phyloP scores from a whole-genome alignment of 2,888 invertebrate species.

The Drosophila birchii region DNA sequence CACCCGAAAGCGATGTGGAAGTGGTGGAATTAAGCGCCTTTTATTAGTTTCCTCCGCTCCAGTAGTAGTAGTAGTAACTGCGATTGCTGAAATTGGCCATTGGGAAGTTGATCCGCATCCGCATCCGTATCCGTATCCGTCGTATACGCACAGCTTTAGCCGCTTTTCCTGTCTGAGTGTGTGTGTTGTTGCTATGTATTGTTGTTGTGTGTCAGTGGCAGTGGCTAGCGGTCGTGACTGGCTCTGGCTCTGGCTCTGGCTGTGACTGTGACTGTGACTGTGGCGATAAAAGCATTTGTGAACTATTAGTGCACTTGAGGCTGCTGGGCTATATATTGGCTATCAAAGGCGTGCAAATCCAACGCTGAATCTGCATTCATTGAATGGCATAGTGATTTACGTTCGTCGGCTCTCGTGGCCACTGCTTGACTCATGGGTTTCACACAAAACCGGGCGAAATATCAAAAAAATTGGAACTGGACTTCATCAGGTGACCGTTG shows the following conservation, averaged over 20 bases:
- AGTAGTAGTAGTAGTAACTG: constrained; percentile 7
- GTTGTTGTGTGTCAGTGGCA: constrained; percentile 53
- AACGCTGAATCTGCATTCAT: constrained; percentile 12
- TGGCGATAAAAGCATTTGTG: constrained; percentile 19
- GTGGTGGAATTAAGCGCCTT: constrained; percentile 2
- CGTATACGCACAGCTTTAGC: constrained; percentile 7
- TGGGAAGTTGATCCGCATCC: constrained; percentile 24
- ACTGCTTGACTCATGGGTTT: constrained; percentile 3
- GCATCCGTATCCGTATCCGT: constrained; percentile 1
- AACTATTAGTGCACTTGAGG: constrained; percentile 49
- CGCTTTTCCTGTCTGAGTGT: background rate
- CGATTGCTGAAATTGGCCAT: constrained; percentile 26
- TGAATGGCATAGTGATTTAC: constrained; percentile 14
- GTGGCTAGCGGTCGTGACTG: constrained; percentile 30
- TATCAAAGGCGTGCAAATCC: constrained; percentile 14
- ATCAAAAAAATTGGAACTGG: constrained; percentile 5
- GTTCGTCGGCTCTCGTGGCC: constrained; percentile 1
- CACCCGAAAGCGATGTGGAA: constrained; percentile 3
- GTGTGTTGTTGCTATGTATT: background rate
- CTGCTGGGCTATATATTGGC: constrained; percentile 42
- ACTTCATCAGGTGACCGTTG: constrained; percentile 14
- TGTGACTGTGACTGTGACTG: constrained; percentile 26
- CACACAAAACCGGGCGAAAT: constrained; percentile 4
- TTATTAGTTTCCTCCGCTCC: constrained; percentile 19
- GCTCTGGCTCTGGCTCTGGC: constrained; percentile 22